Conservation (phyloP, 2,797 vertebrate genomes). For the Moxostoma hubbsi region DNA sequence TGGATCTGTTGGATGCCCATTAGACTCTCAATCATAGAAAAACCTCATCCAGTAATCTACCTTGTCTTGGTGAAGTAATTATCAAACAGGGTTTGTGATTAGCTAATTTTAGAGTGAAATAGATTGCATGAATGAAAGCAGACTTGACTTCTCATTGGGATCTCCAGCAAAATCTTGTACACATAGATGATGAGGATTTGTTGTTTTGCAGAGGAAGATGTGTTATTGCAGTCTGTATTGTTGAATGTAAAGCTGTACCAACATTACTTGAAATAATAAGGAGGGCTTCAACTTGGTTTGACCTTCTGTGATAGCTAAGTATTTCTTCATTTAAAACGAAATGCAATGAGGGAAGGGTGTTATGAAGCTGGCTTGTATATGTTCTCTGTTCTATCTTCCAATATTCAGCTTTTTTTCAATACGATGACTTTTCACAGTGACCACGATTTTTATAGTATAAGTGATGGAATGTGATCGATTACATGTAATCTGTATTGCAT, state of each 20-base stretch:
- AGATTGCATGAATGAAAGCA: slow-evolving; percentile 20
- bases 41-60: slow-evolving; percentile 11
- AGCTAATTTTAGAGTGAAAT: slow-evolving; percentile 34
- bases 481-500: no score
- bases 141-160: slow-evolving; percentile 13
- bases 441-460: no score
- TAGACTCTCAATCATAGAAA: not conserved
- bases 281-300: slow-evolving; percentile 3
- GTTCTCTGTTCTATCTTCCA: not conserved
- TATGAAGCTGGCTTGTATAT: not conserved
- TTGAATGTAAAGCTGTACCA: not conserved
- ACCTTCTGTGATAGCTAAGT: not conserved
- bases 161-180: slow-evolving; percentile 12
- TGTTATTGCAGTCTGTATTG: slow-evolving; percentile 20
- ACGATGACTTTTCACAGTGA: no score
- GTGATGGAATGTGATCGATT: no score
- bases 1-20: slow-evolving; percentile 9
- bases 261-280: slow-evolving; percentile 1
- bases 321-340: not conserved
- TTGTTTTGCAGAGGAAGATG: not conserved
- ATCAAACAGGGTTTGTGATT: slow-evolving; percentile 13
- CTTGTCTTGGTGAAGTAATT: slow-evolving; percentile 25
- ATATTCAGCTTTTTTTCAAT: no score
- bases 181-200: slow-evolving; percentile 23
- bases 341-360: not conserved